These are phyloP conservation scores for Slavum lentiscoides DNA, from an alignment of 2,888 invertebrate species.

Conservation along the genomic window DNA sequence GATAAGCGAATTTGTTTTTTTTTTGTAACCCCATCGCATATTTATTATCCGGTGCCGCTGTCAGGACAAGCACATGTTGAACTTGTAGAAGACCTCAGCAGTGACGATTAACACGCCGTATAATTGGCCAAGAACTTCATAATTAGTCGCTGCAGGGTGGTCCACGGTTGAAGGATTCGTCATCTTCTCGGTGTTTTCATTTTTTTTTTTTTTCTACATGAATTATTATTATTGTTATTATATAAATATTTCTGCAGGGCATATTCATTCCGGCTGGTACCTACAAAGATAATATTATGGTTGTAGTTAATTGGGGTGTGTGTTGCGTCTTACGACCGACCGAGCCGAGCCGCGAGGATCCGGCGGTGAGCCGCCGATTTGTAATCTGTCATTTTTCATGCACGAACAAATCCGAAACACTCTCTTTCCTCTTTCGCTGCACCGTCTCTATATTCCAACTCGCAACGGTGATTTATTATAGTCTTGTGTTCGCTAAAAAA, in stretches of 20 bases:
- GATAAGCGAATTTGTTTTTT: constrained; percentile 33
- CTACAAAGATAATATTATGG: constrained; percentile 32
- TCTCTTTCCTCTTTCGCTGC: too few relatives aligned
- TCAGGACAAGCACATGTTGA: constrained; percentile 2
- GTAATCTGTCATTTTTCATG: constrained; percentile 22
- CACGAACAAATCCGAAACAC: not conserved
- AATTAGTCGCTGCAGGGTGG: constrained; percentile 42
- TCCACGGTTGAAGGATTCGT: constrained; percentile 4
- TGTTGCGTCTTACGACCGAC: constrained; percentile 1
- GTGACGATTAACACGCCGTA: constrained; percentile 29
- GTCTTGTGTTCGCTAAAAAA: too few relatives aligned
- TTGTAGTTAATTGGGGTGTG: constrained; percentile 42
- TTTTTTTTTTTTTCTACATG: not conserved
- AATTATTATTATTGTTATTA: constrained; percentile 15
- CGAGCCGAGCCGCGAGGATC: constrained; percentile 5
- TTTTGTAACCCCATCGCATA: not conserved
- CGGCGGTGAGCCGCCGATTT: constrained; percentile 4
- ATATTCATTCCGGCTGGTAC: too few relatives aligned
- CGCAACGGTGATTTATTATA: too few relatives aligned
- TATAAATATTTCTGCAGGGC: not conserved
- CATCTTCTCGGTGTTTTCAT: not conserved
- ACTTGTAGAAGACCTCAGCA: not conserved
- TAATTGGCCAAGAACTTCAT: constrained; percentile 44
- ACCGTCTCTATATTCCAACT: too few relatives aligned
- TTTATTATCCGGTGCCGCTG: not conserved